Percentiles rank a stretch among this genome's conserved stretches.
These are phyloP conservation scores for Camponotus fellah DNA, from an alignment of 2,888 invertebrate genomes.

Conservation along the genomic window DNA sequence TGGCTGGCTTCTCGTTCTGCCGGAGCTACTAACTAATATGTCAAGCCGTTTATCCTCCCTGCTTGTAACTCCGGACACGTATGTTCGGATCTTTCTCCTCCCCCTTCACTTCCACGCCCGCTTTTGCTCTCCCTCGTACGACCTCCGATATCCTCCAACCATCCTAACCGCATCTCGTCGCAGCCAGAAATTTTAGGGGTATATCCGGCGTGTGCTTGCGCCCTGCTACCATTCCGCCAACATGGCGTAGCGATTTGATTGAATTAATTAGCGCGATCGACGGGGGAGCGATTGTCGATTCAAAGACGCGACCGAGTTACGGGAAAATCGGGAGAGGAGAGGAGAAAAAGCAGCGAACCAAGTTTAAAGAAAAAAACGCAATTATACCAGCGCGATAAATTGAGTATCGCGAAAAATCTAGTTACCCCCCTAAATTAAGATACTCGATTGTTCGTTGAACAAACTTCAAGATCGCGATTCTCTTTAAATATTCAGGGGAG, in stretches of 20 bases:
- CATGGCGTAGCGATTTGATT: constrained; percentile 52
- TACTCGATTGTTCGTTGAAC: not conserved
- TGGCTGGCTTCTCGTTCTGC: constrained; percentile 60
- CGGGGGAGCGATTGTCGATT: constrained; percentile 27
- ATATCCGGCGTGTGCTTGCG: constrained; percentile 21
- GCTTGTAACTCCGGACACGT: constrained; percentile 77
- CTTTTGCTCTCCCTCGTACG: constrained; percentile 45
- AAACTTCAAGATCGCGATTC: not conserved
- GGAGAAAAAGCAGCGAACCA: not conserved
- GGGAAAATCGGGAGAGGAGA: no score
- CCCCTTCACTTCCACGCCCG: constrained; percentile 1
- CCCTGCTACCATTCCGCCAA: constrained; percentile 32
- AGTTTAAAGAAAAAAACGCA: not conserved
- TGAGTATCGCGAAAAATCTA: not conserved
- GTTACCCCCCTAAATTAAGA: not conserved
- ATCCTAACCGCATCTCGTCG: constrained; percentile 53
- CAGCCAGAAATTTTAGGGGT: constrained; percentile 43
- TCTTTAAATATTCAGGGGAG: not conserved
- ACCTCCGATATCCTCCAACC: constrained; percentile 40
- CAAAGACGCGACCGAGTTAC: not conserved
- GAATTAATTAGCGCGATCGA: constrained; percentile 42
- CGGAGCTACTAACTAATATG: constrained; percentile 74
- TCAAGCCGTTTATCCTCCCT: constrained; percentile 76
- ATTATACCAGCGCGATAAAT: not conserved
- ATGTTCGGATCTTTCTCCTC: constrained; percentile 62